Evolutionary conservation across 2,888 invertebrate genomes (phyloP).

Genomic region (Eulithis prunata): DNA sequence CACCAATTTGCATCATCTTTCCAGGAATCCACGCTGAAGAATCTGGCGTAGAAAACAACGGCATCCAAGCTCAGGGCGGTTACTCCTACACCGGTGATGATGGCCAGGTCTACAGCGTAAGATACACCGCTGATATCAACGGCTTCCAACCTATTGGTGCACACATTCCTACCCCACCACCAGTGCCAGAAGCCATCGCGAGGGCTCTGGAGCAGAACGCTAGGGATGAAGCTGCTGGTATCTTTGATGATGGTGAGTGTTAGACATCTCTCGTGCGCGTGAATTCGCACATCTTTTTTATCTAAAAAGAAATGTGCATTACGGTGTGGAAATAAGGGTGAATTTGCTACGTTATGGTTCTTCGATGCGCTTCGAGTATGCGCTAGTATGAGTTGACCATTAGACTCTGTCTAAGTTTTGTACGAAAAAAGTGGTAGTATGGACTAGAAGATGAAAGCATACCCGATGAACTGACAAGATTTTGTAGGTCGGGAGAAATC

Average conservation of each 20-base stretch:
- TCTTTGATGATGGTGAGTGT: conserved; percentile 78
- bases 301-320: too few species aligned
- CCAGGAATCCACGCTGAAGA: conserved; percentile 76
- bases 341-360: too few species aligned
- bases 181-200: conserved; percentile 83
- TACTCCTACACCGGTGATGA: conserved; percentile 86
- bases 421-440: too few species aligned
- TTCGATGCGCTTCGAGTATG: too few species aligned
- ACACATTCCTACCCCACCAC: conserved; percentile 84
- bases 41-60: conserved; percentile 69
- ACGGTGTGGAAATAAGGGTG: too few species aligned
- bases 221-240: conserved; percentile 81
- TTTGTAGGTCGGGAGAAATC: too few species aligned
- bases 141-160: conserved; percentile 83
- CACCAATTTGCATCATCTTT: neutral
- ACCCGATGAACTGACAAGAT: too few species aligned
- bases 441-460: too few species aligned
- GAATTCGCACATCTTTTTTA: too few species aligned
- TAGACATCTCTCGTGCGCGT: too few species aligned
- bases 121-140: conserved; percentile 73
- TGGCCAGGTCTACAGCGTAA: conserved; percentile 82
- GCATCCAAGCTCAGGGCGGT: conserved; percentile 81
- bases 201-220: conserved; percentile 79
- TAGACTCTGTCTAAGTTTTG: too few species aligned
- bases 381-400: too few species aligned